phyloP scores from a whole-genome alignment of 2,888 invertebrate genomes.

The Syritta pipiens region DNA sequence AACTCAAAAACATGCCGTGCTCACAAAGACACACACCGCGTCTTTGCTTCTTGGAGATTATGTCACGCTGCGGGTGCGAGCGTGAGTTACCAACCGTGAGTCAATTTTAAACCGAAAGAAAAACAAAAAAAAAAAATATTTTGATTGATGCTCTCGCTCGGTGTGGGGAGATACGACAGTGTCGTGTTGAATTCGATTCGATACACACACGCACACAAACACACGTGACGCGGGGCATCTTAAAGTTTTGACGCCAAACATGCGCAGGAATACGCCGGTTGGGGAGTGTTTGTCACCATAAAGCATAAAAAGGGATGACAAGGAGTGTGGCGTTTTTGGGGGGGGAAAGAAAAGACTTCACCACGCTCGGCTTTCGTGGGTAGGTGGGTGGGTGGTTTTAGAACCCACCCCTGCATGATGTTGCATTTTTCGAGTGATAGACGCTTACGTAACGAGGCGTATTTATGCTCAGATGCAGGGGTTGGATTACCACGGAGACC shows the following conservation, averaged over 20 bases:
- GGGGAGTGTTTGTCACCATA: no score
- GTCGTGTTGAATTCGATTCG: constrained; percentile 1
- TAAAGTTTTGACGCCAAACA: constrained; percentile 18
- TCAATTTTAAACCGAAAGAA: constrained; percentile 8
- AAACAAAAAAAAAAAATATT: neutral
- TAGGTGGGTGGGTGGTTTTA: constrained; percentile 1
- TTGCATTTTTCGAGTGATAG: constrained; percentile 17
- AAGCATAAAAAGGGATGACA: neutral
- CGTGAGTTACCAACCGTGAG: constrained; percentile 1
- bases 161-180: constrained; percentile 2
- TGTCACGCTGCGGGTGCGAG: constrained; percentile 10
- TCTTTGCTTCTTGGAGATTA: constrained; percentile 9
- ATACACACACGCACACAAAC: no score
- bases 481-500: constrained; percentile 71
- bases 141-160: constrained; percentile 5
- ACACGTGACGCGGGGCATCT: no score
- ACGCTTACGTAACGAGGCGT: constrained; percentile 46
- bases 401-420: constrained; percentile 4
- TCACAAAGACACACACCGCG: neutral
- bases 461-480: constrained; percentile 14
- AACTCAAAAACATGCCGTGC: constrained; percentile 15
- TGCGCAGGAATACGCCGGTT: constrained; percentile 20
- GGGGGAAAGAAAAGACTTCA: neutral
- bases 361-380: neutral
- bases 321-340: neutral